Conservation (phyloP, 1,140 invertebrate genomes). For the Thereuonema tuberculata region DNA sequence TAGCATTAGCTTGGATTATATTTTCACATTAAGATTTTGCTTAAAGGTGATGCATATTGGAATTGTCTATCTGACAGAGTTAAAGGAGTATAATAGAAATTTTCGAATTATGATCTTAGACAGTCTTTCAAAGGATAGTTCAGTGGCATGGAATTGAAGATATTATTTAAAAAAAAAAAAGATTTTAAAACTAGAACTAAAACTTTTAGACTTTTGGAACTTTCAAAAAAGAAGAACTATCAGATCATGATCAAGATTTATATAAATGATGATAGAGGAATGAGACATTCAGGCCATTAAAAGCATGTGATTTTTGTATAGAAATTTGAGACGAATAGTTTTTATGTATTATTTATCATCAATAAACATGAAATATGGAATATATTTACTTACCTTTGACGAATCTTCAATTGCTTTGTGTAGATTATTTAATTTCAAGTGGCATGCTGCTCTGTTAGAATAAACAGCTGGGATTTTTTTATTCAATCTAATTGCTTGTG, state of each 20-base stretch:
- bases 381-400: conserved; percentile 37
- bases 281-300: no score
- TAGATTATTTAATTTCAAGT: conserved; percentile 56
- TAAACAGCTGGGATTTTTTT: conserved; percentile 57
- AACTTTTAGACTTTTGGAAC: neutral
- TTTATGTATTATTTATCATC: neutral
- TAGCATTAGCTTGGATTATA: no score
- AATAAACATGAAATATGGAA: neutral
- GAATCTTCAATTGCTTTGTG: conserved; percentile 50
- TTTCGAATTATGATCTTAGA: no score
- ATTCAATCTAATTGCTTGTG: conserved; percentile 57
- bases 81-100: no score
- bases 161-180: no score
- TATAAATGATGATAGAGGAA: conserved; percentile 2
- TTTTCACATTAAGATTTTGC: no score
- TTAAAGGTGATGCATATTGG: no score
- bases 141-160: no score
- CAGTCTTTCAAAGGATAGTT: no score
- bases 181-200: neutral
- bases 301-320: no score
- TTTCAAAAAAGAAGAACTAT: neutral
- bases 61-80: no score
- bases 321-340: no score
- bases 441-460: conserved; percentile 56
- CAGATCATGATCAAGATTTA: neutral